phyloP scores from a whole-genome alignment of 2,113 vertebrate species.

The Tupaia chinensis region DNA sequence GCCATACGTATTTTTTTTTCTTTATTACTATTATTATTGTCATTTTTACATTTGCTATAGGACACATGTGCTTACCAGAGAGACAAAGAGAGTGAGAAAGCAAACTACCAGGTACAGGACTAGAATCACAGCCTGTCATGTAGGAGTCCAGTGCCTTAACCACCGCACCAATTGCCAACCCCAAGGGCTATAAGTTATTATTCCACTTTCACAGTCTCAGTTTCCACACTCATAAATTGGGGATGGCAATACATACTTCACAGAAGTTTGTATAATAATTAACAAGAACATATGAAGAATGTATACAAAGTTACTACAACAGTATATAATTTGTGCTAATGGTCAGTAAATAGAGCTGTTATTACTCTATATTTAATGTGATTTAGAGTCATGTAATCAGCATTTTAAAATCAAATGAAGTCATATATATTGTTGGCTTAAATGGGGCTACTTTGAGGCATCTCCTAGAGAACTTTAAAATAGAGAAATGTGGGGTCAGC shows the following conservation, averaged over 20 bases:
- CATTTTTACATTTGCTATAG: too few relatives aligned
- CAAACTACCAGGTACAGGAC: too few relatives aligned
- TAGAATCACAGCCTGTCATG: too few relatives aligned
- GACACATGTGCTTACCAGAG: too few relatives aligned
- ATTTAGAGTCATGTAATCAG: neutral
- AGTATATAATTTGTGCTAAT: neutral
- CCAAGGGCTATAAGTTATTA: neutral
- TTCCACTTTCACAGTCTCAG: neutral
- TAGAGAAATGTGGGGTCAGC: neutral
- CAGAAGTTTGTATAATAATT: neutral
- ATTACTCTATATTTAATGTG: constrained; percentile 21
- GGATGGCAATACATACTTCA: neutral
- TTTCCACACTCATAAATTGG: neutral
- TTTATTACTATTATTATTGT: too few relatives aligned
- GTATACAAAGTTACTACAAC: neutral
- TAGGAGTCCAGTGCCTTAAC: too few relatives aligned
- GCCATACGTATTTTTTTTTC: too few relatives aligned
- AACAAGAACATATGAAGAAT: neutral
- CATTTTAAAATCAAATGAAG: constrained; percentile 48
- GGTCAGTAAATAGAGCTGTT: neutral
- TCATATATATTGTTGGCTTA: neutral
- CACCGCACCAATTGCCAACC: too few relatives aligned
- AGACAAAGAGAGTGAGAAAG: too few relatives aligned
- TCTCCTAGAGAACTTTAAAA: constrained; percentile 10
- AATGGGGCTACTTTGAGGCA: constrained; percentile 10